These are phyloP conservation scores for Sarcophaga peregrina DNA, from an alignment of 1,140 invertebrate species.

Conservation along the genomic window DNA sequence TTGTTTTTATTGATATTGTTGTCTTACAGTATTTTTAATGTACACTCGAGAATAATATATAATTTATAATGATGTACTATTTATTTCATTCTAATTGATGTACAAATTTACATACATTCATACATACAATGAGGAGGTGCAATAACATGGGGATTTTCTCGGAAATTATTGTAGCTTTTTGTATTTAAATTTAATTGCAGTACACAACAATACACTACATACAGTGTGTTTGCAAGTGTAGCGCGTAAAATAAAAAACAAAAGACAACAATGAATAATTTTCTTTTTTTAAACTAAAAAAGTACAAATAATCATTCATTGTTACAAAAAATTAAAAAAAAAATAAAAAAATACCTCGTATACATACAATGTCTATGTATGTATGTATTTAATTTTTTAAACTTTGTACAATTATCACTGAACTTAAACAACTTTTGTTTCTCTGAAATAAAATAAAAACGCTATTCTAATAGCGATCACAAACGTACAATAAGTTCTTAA, in stretches of 20 bases:
- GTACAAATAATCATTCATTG: background rate
- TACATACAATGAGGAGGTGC: background rate
- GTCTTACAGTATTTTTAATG: background rate
- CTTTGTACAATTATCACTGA: background rate
- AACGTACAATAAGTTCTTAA: too few relatives aligned
- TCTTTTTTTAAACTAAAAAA: background rate
- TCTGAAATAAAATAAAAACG: too few relatives aligned
- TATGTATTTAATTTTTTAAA: background rate
- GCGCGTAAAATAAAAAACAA: background rate
- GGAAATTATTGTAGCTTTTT: conserved; percentile 1
- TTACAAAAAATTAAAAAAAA: too few relatives aligned
- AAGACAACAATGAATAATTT: conserved; percentile 16
- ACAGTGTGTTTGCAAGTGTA: background rate
- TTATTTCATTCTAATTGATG: too few relatives aligned
- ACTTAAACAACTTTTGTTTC: background rate
- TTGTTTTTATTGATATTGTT: background rate
- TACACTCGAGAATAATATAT: background rate
- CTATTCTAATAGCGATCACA: too few relatives aligned
- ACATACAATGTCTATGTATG: background rate
- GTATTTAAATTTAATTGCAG: background rate
- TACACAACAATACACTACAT: background rate
- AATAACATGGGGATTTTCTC: conserved; percentile 9
- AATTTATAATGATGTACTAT: background rate
- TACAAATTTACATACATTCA: background rate
- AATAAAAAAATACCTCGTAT: background rate